These are phyloP conservation scores for Episyrphus balteatus DNA, from an alignment of 1,140 invertebrate genomes.

Conservation along the genomic window DNA sequence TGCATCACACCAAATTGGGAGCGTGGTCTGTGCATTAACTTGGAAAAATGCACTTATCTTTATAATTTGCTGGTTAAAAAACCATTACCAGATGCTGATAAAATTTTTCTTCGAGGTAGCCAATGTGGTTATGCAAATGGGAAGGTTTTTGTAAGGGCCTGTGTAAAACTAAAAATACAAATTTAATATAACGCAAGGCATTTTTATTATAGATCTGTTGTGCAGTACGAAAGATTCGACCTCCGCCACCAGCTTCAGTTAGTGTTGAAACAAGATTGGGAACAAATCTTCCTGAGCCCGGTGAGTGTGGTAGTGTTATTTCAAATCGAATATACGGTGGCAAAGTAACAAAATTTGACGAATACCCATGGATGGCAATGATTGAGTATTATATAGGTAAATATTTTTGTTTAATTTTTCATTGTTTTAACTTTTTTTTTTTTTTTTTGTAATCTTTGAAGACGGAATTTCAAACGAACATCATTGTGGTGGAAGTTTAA, in stretches of 20 bases:
- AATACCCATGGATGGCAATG: conserved; percentile 60
- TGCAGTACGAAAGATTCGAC: conserved; percentile 14
- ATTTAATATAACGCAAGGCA: too few species aligned
- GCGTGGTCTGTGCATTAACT: conserved; percentile 26
- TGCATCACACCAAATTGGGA: conserved; percentile 31
- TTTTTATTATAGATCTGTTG: conserved; percentile 20
- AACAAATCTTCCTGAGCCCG: conserved; percentile 18
- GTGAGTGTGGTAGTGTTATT: conserved; percentile 38
- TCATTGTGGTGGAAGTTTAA: conserved; percentile 46
- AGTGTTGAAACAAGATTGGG: conserved; percentile 1
- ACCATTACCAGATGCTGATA: conserved; percentile 21
- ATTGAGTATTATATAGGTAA: conserved; percentile 37
- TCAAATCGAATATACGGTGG: conserved; percentile 51
- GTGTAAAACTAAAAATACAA: not conserved
- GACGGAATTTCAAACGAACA: conserved; percentile 27
- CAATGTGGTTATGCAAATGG: conserved; percentile 32
- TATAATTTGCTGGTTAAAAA: conserved; percentile 20
- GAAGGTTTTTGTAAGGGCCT: conserved; percentile 19
- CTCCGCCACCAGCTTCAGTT: conserved; percentile 10
- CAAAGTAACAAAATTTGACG: conserved; percentile 47
- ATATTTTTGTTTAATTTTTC: too few species aligned
- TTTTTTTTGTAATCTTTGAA: conserved; percentile 3
- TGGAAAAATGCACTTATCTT: conserved; percentile 31
- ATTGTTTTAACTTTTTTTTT: too few species aligned
- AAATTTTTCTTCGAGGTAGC: conserved; percentile 25